phyloP scores from a whole-genome alignment of 2,888 invertebrate genomes.

The Oligia latruncula region DNA sequence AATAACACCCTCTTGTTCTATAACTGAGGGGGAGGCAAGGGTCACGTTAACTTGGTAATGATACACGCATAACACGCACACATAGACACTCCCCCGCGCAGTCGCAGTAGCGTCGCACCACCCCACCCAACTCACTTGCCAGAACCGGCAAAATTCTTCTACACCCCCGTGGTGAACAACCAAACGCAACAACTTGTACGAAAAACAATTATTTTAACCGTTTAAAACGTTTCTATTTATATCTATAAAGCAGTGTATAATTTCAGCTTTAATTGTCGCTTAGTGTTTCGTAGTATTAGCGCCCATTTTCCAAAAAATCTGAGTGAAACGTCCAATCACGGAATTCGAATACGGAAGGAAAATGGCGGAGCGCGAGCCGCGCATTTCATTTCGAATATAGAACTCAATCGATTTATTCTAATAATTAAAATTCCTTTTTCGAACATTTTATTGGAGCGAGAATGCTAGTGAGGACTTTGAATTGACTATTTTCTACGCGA shows the following conservation, averaged over 20 bases:
- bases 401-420: slow-evolving; percentile 63
- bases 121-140: slow-evolving; percentile 86
- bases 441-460: slow-evolving; percentile 57
- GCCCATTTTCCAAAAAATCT: slow-evolving; percentile 59
- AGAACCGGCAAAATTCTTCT: slow-evolving; percentile 87
- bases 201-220: slow-evolving; percentile 70
- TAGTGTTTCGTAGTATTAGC: slow-evolving; percentile 74
- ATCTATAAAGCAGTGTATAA: slow-evolving; percentile 59
- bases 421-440: slow-evolving; percentile 56
- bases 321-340: slow-evolving; percentile 70
- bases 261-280: slow-evolving; percentile 74
- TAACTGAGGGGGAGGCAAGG: slow-evolving; percentile 72
- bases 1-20: slow-evolving; percentile 32
- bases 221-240: slow-evolving; percentile 70
- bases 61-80: slow-evolving; percentile 85
- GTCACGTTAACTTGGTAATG: slow-evolving; percentile 72
- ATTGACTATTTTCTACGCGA: slow-evolving; percentile 63
- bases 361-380: slow-evolving; percentile 82
- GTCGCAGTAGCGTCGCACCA: slow-evolving; percentile 77
- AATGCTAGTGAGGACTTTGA: slow-evolving; percentile 79
- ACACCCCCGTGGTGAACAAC: slow-evolving; percentile 84
- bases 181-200: slow-evolving; percentile 86
- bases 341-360: slow-evolving; percentile 76
- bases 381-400: slow-evolving; percentile 74
- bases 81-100: slow-evolving; percentile 81